These are phyloP conservation scores for Muscicapa comitata DNA, from an alignment of 2,797 vertebrate species.

Conservation along the genomic window DNA sequence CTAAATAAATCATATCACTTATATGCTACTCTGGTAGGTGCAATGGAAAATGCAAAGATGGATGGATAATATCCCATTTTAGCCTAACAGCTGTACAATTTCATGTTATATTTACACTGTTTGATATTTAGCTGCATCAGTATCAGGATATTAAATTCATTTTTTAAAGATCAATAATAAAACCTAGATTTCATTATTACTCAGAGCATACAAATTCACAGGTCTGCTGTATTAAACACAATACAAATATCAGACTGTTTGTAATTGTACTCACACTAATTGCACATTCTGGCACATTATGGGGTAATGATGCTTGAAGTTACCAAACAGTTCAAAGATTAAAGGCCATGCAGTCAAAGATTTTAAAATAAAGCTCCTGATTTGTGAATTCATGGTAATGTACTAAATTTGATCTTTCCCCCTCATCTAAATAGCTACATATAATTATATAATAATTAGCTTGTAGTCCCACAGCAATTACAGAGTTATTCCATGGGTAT, in stretches of 20 bases:
- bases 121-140: background rate
- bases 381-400: conserved; percentile 45
- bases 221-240: background rate
- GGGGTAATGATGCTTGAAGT: conserved; percentile 60
- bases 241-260: background rate
- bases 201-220: background rate
- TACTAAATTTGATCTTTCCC: conserved; percentile 35
- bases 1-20: conserved; percentile 7
- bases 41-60: background rate
- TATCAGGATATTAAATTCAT: background rate
- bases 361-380: conserved; percentile 48
- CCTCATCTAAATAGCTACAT: conserved; percentile 1
- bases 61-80: background rate
- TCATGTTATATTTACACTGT: background rate
- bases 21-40: background rate
- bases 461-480: background rate
- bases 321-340: conserved; percentile 60
- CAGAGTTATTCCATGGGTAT: background rate
- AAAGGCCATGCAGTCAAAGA: conserved; percentile 25
- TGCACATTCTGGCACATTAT: conserved; percentile 32
- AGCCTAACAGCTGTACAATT: background rate
- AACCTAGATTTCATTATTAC: conserved; percentile 18
- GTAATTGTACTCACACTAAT: conserved; percentile 32
- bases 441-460: conserved; percentile 41
- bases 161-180: conserved; percentile 23